Conservation (phyloP, 2,797 vertebrate genomes). For the Lithobates sylvaticus region DNA sequence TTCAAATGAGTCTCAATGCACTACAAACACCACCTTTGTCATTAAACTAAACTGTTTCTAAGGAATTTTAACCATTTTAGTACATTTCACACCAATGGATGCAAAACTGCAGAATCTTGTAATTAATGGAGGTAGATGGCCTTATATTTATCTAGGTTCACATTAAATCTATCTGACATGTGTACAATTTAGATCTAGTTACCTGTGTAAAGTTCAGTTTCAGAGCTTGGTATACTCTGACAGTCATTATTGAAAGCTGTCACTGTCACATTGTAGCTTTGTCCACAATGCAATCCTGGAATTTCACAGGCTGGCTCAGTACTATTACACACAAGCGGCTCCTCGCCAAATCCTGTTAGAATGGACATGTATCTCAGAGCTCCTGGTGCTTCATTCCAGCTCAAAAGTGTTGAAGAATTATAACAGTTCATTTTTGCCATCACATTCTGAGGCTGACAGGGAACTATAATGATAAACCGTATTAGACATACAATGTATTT, state of each 20-base stretch:
- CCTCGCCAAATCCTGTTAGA: constrained; percentile 66
- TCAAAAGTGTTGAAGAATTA: constrained; percentile 3
- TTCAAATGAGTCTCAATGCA: too few species aligned
- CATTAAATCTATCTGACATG: not conserved
- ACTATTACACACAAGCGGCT: constrained; percentile 70
- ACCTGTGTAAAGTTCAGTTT: constrained; percentile 33
- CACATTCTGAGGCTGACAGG: constrained; percentile 33
- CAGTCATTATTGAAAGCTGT: constrained; percentile 48
- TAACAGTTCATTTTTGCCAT: constrained; percentile 13
- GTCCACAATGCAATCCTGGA: constrained; percentile 35
- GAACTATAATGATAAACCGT: constrained; percentile 14
- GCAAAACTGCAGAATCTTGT: not conserved
- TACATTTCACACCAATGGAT: not conserved
- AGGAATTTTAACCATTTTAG: too few species aligned
- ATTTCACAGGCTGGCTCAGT: constrained; percentile 69
- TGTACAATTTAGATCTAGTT: not conserved
- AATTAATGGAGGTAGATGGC: too few species aligned
- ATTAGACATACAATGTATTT: not conserved
- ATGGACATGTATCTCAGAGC: constrained; percentile 75
- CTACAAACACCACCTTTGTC: too few species aligned
- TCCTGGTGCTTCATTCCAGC: constrained; percentile 31
- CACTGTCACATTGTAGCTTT: constrained; percentile 39
- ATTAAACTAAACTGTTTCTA: too few species aligned
- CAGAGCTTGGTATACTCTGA: constrained; percentile 35
- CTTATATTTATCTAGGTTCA: not conserved